These are phyloP conservation scores for Microchrysa polita DNA, from an alignment of 2,888 invertebrate species.

Conservation along the genomic window DNA sequence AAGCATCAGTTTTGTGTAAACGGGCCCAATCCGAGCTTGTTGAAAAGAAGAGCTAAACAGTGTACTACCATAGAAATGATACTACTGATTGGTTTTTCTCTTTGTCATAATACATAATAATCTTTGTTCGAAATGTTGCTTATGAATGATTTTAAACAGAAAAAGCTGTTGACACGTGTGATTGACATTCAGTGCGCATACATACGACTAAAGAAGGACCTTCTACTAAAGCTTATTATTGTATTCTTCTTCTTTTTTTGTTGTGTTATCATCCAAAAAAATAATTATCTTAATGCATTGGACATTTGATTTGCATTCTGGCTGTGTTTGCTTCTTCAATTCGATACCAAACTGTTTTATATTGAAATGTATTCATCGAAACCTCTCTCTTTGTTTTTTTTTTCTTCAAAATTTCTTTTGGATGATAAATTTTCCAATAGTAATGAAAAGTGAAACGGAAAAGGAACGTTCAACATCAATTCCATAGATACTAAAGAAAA, in stretches of 20 bases:
- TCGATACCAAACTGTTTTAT: constrained; percentile 1
- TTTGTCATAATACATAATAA: constrained; percentile 45
- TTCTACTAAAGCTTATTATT: background rate
- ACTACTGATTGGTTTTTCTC: constrained; percentile 40
- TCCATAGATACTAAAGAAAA: constrained; percentile 19
- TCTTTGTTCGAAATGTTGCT: constrained; percentile 24
- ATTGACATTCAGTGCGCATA: constrained; percentile 14
- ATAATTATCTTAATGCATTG: background rate
- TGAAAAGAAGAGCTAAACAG: constrained; percentile 39
- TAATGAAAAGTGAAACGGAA: constrained; percentile 41
- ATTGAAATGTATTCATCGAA: constrained; percentile 37
- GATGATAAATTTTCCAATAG: constrained; percentile 39
- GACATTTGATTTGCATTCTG: constrained; percentile 4
- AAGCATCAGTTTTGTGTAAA: constrained; percentile 66
- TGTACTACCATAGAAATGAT: constrained; percentile 1
- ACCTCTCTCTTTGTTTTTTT: constrained; percentile 24
- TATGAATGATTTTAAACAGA: background rate
- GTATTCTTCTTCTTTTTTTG: background rate
- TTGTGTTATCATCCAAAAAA: constrained; percentile 30
- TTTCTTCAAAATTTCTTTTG: constrained; percentile 37
- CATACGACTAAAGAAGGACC: background rate
- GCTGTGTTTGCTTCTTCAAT: constrained; percentile 15
- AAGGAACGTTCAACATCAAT: constrained; percentile 8
- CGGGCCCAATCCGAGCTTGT: background rate
- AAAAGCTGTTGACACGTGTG: background rate